Conservation (phyloP, 2,797 vertebrate species). For the Gallinago solitaria region DNA sequence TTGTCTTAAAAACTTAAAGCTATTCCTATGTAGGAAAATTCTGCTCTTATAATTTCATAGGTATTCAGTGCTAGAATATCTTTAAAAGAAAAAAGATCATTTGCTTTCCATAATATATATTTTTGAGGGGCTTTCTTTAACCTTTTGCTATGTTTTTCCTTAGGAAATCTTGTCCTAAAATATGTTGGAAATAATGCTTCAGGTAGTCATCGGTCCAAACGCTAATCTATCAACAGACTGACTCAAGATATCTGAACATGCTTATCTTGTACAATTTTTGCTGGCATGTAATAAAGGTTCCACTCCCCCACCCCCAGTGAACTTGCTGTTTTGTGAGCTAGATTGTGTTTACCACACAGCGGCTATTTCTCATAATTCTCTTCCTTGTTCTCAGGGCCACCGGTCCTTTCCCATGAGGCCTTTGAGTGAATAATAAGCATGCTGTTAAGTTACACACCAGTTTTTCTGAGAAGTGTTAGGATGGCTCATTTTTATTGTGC, state of each 20-base stretch:
- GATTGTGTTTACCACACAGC: background rate
- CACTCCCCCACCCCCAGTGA: too few relatives aligned
- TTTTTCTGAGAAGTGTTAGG: background rate
- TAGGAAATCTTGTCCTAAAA: background rate
- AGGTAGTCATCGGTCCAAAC: background rate
- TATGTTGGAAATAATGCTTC: background rate
- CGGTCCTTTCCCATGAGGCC: background rate
- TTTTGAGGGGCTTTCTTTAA: background rate
- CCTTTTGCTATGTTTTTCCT: background rate
- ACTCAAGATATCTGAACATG: background rate
- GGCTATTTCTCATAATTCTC: background rate
- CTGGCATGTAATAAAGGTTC: background rate
- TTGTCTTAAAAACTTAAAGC: background rate
- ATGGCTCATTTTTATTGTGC: background rate
- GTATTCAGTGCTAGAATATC: background rate
- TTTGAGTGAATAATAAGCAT: background rate
- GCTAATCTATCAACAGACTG: background rate
- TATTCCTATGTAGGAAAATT: background rate
- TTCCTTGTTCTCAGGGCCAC: background rate
- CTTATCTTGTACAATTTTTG: background rate
- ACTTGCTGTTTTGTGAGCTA: background rate
- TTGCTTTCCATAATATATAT: background rate
- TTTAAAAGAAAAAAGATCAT: background rate
- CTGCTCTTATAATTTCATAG: background rate
- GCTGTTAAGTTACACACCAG: background rate